Conservation (phyloP, 2,888 invertebrate species). For the Orgyia antiqua region DNA sequence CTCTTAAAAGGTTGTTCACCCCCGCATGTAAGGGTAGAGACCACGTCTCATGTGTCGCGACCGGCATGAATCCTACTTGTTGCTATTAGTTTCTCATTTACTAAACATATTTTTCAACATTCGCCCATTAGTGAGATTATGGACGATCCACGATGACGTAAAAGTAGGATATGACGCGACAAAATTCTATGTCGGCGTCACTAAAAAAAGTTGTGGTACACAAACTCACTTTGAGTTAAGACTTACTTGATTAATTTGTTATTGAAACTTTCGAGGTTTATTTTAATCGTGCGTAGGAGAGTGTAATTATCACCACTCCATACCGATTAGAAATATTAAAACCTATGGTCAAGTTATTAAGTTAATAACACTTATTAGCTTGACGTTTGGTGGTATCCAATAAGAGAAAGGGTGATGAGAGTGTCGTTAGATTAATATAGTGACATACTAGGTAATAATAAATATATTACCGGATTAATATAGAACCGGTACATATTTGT, state of each 20-base stretch:
- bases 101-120: constrained; percentile 57
- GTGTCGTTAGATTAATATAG: too few species aligned
- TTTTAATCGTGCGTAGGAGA: constrained; percentile 18
- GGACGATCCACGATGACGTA: constrained; percentile 55
- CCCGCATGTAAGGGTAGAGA: constrained; percentile 37
- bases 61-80: constrained; percentile 49
- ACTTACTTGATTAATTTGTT: constrained; percentile 1
- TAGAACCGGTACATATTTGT: too few species aligned
- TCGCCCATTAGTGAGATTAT: constrained; percentile 64
- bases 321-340: not conserved
- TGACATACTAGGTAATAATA: too few species aligned
- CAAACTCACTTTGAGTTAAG: constrained; percentile 7
- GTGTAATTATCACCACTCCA: constrained; percentile 6
- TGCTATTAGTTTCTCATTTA: constrained; percentile 55
- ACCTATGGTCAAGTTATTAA: too few species aligned
- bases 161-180: constrained; percentile 58
- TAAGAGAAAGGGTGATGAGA: too few species aligned
- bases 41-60: constrained; percentile 32
- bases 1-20: constrained; percentile 57
- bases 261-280: constrained; percentile 18
- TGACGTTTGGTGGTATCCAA: too few species aligned
- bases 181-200: constrained; percentile 26
- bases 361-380: too few species aligned
- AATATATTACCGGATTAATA: too few species aligned
- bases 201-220: constrained; percentile 24